Conservation (phyloP, 2,797 vertebrate species). For the Scomberomorus guttatus region DNA sequence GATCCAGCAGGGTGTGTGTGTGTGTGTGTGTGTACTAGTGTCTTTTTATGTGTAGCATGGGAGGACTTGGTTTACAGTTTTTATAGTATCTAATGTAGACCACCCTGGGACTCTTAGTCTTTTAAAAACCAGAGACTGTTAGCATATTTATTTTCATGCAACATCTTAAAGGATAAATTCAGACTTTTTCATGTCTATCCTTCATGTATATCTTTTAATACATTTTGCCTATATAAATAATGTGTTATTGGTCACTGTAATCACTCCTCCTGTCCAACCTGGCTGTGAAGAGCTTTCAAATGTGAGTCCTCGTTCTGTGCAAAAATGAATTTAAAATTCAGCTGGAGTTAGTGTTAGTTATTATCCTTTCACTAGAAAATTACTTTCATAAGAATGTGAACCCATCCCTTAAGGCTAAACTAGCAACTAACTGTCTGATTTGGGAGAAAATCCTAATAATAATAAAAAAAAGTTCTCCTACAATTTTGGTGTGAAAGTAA, state of each 20-base stretch:
- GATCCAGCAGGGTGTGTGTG: slow-evolving; percentile 19
- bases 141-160: not conserved
- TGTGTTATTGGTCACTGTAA: too few species aligned
- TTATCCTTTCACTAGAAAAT: too few species aligned
- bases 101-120: not conserved
- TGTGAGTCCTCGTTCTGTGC: too few species aligned
- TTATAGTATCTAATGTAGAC: slow-evolving; percentile 6
- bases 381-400: too few species aligned
- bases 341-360: too few species aligned
- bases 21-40: slow-evolving; percentile 14
- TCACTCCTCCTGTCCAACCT: too few species aligned
- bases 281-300: too few species aligned
- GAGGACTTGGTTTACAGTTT: slow-evolving; percentile 22
- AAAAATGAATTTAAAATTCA: too few species aligned
- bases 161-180: not conserved
- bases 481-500: not conserved
- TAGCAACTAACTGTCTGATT: not conserved
- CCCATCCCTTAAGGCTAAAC: not conserved
- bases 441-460: slow-evolving; percentile 1
- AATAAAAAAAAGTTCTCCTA: not conserved
- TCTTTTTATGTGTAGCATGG: slow-evolving; percentile 7
- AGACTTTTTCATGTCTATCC: too few species aligned
- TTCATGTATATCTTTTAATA: too few species aligned
- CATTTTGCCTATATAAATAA: too few species aligned
- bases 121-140: not conserved